Evolutionary conservation across 2,113 vertebrate species (phyloP).

Genomic region (Embiotoca jacksoni): DNA sequence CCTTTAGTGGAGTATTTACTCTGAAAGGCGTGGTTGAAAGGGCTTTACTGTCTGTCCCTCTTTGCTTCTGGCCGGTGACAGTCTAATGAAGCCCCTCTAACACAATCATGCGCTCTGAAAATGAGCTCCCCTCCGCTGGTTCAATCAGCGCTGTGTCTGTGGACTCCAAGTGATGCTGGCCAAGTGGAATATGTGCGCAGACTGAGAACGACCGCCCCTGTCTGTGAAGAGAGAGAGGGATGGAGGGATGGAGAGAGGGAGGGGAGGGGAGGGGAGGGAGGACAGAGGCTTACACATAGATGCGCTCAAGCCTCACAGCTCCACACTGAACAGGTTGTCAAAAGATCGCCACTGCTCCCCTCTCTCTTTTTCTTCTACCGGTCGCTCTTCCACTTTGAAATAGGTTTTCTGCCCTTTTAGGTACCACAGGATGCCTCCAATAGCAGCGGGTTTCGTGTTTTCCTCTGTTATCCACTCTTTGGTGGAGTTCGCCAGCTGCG

Average conservation of each 20-base stretch:
- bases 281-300: slow-evolving; percentile 68
- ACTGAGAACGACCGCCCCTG: slow-evolving; percentile 84
- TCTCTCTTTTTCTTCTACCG: neutral
- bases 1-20: slow-evolving; percentile 44
- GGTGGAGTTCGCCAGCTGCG: slow-evolving; percentile 30
- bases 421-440: slow-evolving; percentile 8
- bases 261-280: slow-evolving; percentile 45
- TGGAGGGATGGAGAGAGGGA: slow-evolving; percentile 28
- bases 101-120: slow-evolving; percentile 62
- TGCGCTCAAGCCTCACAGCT: slow-evolving; percentile 52
- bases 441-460: neutral
- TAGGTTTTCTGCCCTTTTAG: neutral
- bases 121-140: slow-evolving; percentile 59
- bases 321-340: slow-evolving; percentile 78
- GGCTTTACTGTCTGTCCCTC: slow-evolving; percentile 31
- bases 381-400: neutral
- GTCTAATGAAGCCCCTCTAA: slow-evolving; percentile 54
- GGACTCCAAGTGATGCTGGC: slow-evolving; percentile 76
- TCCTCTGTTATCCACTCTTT: slow-evolving; percentile 30
- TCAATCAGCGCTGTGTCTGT: slow-evolving; percentile 80
- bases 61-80: slow-evolving; percentile 37
- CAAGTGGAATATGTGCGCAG: slow-evolving; percentile 81
- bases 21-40: slow-evolving; percentile 45
- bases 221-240: slow-evolving; percentile 65
- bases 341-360: slow-evolving; percentile 33